Evolutionary conservation across 2,888 invertebrate genomes (phyloP).

Genomic region (Parnassius glacialis): DNA sequence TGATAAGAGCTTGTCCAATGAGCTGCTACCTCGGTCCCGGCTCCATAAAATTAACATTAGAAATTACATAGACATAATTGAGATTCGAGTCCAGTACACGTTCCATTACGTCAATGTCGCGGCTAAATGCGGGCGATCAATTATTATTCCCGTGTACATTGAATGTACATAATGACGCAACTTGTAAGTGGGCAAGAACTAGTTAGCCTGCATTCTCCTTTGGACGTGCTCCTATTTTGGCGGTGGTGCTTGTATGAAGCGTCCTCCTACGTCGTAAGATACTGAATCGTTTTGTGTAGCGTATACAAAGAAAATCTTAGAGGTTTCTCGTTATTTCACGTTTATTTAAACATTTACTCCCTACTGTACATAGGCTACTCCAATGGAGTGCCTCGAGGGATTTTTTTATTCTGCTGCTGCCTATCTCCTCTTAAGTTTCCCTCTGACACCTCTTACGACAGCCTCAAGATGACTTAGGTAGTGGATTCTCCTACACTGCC

Average conservation of each 20-base stretch:
- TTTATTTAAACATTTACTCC: too few species aligned
- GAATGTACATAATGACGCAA: slow-evolving; percentile 39
- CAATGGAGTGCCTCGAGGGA: too few species aligned
- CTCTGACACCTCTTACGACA: too few species aligned
- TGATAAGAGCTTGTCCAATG: too few species aligned
- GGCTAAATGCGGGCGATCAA: slow-evolving; percentile 8
- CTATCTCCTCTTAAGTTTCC: too few species aligned
- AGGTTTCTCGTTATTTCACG: slow-evolving; percentile 5
- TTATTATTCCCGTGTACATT: slow-evolving; percentile 18
- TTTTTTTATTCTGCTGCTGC: too few species aligned
- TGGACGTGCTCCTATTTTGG: slow-evolving; percentile 57
- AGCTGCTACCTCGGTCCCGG: too few species aligned
- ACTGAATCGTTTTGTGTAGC: slow-evolving; percentile 8
- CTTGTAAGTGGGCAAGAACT: slow-evolving; percentile 46
- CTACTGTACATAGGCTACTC: too few species aligned
- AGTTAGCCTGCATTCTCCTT: slow-evolving; percentile 62
- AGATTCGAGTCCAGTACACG: neutral
- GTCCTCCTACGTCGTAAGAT: slow-evolving; percentile 10
- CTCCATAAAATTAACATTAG: too few species aligned
- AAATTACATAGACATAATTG: slow-evolving; percentile 1
- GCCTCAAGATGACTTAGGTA: too few species aligned
- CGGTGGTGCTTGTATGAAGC: slow-evolving; percentile 47
- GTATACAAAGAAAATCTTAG: slow-evolving; percentile 15
- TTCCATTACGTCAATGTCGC: slow-evolving; percentile 11
- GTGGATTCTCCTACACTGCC: too few species aligned